Evolutionary conservation across 2,888 invertebrate species (phyloP), one percentile per base, ranked within the genome.

Genomic region (Timema podura): DNA sequence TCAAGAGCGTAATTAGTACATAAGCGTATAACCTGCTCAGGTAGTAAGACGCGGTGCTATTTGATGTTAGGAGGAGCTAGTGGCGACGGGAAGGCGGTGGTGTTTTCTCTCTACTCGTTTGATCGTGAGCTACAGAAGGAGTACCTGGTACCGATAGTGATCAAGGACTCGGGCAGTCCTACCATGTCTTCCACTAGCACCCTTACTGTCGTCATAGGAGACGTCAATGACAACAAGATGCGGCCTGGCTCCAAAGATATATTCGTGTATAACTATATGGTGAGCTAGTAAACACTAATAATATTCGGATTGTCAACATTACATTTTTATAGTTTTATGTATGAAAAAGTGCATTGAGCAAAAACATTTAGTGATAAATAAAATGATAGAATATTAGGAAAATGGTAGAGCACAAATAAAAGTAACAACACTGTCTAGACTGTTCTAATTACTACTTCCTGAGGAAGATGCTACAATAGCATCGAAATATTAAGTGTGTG

Each of bases 141-240:
- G 74, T 84, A 85, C 76, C 80, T 83, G 72, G 81, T 88, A 70
- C 87, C 86, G 6, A 84, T 88, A 73, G 81, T 85, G 13, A 85
- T 87, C 78, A 83, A 82, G 70, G 87, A 88, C 79, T 83, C 82
- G 75, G 85, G 86, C 15, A 83, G 82, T 64, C 83, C 83, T 9
- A 78, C 80, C 8, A 81, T 84, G 79, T 82, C 83, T 9, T 85
- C 83, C 68, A 85, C 85, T 44, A 82, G 82, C 72, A 85, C 83
- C 8, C 79, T 86, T 48, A 84, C 84, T 6, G 83, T 86, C 57
- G 83, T 85, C 72, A 86, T 88, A 70, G 86, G 85, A 30, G 87
- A 87, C 76, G 80, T 82, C 74, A 87, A 88, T 78, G 86, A 87
- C 76, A 86, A 86, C 76, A 81, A 83, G 68, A 87, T 87, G 83